Base-by-base conservation (phyloP, 2,888 invertebrate species). In the Ophion obscuratus region DNA sequence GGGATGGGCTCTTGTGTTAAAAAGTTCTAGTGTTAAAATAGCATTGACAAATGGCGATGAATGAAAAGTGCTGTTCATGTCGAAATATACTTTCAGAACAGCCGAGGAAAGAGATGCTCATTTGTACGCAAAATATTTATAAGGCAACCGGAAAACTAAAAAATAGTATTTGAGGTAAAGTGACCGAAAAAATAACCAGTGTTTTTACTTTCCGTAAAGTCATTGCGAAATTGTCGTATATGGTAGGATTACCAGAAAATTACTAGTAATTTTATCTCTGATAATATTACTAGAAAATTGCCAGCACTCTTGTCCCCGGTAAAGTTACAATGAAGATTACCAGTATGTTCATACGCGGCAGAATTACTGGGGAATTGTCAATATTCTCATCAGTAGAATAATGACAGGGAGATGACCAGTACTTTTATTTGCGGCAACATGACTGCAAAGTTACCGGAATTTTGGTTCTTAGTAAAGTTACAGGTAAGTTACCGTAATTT, bases 1-100 rank as follows among this genome's bases (percentile, higher is more conserved):
- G 47, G 14, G 11, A 47, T 47, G 11, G 14, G 47, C 31, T 31
- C 31, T 31, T 14, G 9, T 47, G 47, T 11, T 47, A 14, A 47
- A 47, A 14, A 3, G 47, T 14, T 47, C 47, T 0, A 11, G 9
- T 47, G 47, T 14, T 2, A 47, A 31, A n/a, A 24, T 11, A 40
- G 6, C 27, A 10, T 11, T n/a, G 31, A 27, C 6, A 47, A 27
- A 66, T 17, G 47, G 24, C 75, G 75, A 64, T 27, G 53, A 66
- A 7, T 64, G 27, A 5, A 31, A 31, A 76, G 75, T 62, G 53
- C 75, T 64, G 75, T 76, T 76, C 75, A 76, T 76, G 75, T 64
- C 64, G 47, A 10, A 66, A 47, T 76, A 53, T 76, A 47, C 64
- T 76, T 76, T 44, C 64, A 76, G 64, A 47, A 2, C 36, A 47